Evolutionary conservation across 1,140 invertebrate species (phyloP).

Genomic region (Drosophila seguyi): DNA sequence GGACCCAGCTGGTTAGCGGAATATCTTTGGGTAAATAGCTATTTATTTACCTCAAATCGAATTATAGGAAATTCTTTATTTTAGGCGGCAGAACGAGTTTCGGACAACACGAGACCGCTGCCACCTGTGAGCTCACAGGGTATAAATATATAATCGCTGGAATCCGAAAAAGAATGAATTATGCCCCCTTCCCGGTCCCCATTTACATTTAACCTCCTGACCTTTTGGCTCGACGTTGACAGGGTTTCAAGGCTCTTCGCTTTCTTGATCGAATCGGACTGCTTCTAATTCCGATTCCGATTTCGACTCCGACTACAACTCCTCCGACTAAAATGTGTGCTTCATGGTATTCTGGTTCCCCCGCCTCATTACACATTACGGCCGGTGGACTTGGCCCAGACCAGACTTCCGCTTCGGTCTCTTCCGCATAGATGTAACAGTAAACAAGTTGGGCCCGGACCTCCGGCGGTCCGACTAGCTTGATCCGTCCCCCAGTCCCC

Average conservation of each 20-base stretch:
- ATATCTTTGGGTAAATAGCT: not conserved
- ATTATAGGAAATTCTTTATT: slow-evolving; percentile 28
- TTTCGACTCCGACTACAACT: too few species aligned
- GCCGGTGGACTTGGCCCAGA: slow-evolving; percentile 16
- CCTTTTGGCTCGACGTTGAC: slow-evolving; percentile 11
- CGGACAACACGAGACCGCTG: slow-evolving; percentile 16
- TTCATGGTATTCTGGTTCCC: slow-evolving; percentile 12
- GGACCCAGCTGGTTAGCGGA: not conserved
- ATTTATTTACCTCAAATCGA: slow-evolving; percentile 38
- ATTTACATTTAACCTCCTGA: slow-evolving; percentile 48
- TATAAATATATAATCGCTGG: slow-evolving; percentile 33
- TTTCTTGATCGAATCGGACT: not conserved
- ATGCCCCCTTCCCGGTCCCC: slow-evolving; percentile 1
- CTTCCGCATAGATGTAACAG: slow-evolving; percentile 77
- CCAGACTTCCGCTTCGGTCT: slow-evolving; percentile 52
- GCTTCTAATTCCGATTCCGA: not conserved
- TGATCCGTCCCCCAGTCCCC: not conserved
- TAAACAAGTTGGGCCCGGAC: slow-evolving; percentile 49
- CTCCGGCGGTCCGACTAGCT: slow-evolving; percentile 1
- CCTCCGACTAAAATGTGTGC: slow-evolving; percentile 5
- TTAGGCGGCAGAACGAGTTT: slow-evolving; percentile 40
- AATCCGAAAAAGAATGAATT: slow-evolving; percentile 22
- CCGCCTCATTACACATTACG: slow-evolving; percentile 41
- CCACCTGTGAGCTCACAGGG: slow-evolving; percentile 31
- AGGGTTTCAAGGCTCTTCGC: slow-evolving; percentile 16